These are phyloP conservation scores for Struthidea cinerea DNA, from an alignment of 2,113 vertebrate species.

Conservation along the genomic window DNA sequence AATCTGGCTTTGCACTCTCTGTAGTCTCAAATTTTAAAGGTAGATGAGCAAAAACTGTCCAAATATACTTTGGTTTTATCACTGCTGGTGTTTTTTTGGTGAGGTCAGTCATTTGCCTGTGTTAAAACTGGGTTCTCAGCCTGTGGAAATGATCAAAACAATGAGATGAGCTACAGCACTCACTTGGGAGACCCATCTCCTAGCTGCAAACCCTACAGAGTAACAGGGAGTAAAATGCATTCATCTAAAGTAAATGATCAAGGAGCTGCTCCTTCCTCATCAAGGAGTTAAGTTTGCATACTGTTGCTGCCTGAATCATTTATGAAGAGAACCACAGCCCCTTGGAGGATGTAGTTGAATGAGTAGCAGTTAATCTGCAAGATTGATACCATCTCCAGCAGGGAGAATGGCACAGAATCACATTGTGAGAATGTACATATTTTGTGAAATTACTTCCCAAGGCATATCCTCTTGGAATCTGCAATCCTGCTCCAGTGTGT, in stretches of 20 bases:
- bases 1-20: neutral
- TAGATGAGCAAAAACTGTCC: neutral
- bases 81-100: neutral
- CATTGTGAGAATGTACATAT: neutral
- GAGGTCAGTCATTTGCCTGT: neutral
- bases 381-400: neutral
- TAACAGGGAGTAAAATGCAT: neutral
- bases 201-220: neutral
- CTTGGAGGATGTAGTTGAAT: neutral
- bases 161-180: neutral
- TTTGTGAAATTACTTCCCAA: neutral
- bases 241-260: neutral
- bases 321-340: conserved; percentile 8
- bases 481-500: neutral
- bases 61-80: neutral
- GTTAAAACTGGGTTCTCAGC: neutral
- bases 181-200: neutral
- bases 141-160: neutral
- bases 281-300: neutral
- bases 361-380: neutral
- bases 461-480: neutral
- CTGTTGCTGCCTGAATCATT: conserved; percentile 37
- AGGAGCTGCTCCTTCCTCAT: neutral
- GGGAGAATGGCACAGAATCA: neutral
- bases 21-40: neutral